Conservation (phyloP, 2,113 vertebrate genomes). For the Chitala chitala region DNA sequence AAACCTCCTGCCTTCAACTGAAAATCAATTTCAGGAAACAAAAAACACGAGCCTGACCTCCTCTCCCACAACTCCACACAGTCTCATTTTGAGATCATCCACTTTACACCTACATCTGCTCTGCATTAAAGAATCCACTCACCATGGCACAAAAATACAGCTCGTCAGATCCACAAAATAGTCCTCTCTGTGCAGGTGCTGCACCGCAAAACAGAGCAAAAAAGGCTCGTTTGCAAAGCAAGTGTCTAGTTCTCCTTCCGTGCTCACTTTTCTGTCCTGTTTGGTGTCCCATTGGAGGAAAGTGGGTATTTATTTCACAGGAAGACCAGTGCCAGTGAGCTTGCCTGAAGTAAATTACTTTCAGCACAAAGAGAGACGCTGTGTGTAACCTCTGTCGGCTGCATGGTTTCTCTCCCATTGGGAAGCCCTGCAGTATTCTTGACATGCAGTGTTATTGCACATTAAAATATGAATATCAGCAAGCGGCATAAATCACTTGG, state of each 20-base stretch:
- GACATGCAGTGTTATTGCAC: background rate
- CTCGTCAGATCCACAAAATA: slow-evolving; percentile 16
- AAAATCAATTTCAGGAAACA: no score
- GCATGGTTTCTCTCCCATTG: background rate
- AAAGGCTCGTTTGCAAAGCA: background rate
- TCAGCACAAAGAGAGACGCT: background rate
- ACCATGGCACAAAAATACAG: slow-evolving; percentile 9
- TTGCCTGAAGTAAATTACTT: background rate
- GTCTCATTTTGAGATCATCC: no score
- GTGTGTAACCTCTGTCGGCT: background rate
- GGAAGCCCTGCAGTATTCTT: background rate
- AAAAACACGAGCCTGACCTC: background rate
- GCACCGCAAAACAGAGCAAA: background rate
- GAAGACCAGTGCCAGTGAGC: background rate
- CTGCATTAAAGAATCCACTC: background rate
- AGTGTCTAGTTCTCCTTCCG: background rate
- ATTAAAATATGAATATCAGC: background rate
- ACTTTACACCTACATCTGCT: background rate
- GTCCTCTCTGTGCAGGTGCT: background rate
- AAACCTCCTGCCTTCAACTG: no score
- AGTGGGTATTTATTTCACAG: background rate
- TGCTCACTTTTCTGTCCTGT: background rate
- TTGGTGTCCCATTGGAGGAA: background rate
- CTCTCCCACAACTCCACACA: no score
- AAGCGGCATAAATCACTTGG: no score